Percentiles rank a stretch among this genome's conserved stretches.
Evolutionary conservation across 2,113 vertebrate genomes (phyloP).

Genomic region (Anarrhichthys ocellatus): DNA sequence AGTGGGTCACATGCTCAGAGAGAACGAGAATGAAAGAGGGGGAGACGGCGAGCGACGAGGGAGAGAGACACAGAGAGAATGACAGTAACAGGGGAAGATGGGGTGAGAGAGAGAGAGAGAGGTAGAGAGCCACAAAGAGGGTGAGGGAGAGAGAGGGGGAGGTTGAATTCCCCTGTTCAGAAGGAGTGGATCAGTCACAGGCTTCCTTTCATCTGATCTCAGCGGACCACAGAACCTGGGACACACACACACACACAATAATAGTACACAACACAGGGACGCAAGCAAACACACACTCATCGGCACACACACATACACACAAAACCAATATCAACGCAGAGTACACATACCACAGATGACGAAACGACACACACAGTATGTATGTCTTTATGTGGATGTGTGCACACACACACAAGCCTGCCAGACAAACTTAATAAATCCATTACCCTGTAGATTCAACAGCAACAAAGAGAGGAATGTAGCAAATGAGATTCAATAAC

Average conservation of each 20-base stretch:
- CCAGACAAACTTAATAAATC: constrained; percentile 76
- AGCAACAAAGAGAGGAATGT: constrained; percentile 77
- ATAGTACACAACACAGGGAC: constrained; percentile 37
- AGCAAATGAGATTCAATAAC: constrained; percentile 74
- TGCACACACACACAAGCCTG: constrained; percentile 27
- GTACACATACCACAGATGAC: constrained; percentile 64
- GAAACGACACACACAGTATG: constrained; percentile 30
- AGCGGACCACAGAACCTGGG: constrained; percentile 80
- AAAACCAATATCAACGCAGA: constrained; percentile 68
- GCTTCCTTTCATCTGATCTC: constrained; percentile 86
- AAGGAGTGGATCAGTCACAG: constrained; percentile 84
- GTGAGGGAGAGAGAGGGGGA: constrained; percentile 66
- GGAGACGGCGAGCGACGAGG: constrained; percentile 62
- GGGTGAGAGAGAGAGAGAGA: constrained; percentile 43
- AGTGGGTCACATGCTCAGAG: constrained; percentile 74
- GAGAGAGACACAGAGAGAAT: constrained; percentile 59
- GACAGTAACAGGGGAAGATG: constrained; percentile 56
- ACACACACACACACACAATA: constrained; percentile 67
- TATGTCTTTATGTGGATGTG: constrained; percentile 34
- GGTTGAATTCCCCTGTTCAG: constrained; percentile 83
- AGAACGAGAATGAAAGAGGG: constrained; percentile 69
- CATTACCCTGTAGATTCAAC: constrained; percentile 77
- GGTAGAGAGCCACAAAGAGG: constrained; percentile 64
- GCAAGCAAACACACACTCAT: constrained; percentile 24
- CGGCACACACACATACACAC: constrained; percentile 37